phyloP scores from a whole-genome alignment of 2,797 vertebrate species.

The Molossus alvarezi region DNA sequence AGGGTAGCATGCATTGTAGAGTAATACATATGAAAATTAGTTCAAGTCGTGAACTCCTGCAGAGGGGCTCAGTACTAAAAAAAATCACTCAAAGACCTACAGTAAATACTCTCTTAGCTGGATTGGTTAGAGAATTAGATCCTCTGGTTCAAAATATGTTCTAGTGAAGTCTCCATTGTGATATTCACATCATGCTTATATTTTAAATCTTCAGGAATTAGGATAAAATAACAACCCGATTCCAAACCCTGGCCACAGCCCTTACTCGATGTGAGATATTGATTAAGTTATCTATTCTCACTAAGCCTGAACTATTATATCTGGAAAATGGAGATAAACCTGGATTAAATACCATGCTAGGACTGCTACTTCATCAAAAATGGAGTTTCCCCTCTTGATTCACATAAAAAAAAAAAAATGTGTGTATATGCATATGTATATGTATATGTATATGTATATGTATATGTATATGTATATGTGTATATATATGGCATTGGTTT shows the following conservation, averaged over 20 bases:
- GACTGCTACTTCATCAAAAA: not conserved
- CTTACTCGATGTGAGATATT: not conserved
- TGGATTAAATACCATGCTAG: not conserved
- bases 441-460: no score
- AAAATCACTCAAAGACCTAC: conserved; percentile 26
- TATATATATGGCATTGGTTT: not conserved
- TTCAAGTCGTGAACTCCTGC: conserved; percentile 39
- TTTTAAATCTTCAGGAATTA: conserved; percentile 40
- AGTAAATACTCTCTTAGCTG: conserved; percentile 16
- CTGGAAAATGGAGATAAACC: conserved; percentile 24
- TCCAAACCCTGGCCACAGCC: not conserved
- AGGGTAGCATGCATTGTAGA: conserved; percentile 31
- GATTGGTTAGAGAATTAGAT: not conserved
- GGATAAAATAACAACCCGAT: not conserved
- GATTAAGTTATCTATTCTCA: not conserved
- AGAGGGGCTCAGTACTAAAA: not conserved
- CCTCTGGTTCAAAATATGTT: not conserved
- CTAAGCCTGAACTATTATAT: not conserved
- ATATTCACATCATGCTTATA: not conserved
- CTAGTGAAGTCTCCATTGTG: not conserved
- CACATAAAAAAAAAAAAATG: not conserved
- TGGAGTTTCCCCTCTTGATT: not conserved
- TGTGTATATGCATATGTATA: no score
- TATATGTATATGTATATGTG: no score
- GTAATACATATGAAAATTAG: conserved; percentile 72